These are phyloP conservation scores for Vanacampus margaritifer DNA, from an alignment of 2,113 vertebrate species.

Conservation along the genomic window DNA sequence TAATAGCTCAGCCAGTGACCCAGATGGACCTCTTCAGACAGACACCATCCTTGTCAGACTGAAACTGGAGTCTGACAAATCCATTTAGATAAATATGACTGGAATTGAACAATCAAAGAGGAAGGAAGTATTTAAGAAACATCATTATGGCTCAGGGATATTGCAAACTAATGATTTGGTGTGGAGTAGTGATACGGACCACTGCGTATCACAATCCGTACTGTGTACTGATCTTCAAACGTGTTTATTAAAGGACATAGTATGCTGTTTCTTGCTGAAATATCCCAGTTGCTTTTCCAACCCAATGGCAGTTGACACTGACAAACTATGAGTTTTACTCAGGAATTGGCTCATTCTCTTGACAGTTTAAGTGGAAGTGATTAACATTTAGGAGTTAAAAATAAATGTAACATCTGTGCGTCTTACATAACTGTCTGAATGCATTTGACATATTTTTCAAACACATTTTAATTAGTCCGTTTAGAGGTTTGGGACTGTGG, in stretches of 20 bases:
- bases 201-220: slow-evolving; percentile 33
- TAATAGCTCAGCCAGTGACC: slow-evolving; percentile 57
- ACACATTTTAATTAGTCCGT: slow-evolving; percentile 15
- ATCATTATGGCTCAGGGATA: slow-evolving; percentile 45
- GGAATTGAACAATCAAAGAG: slow-evolving; percentile 44
- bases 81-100: slow-evolving; percentile 44
- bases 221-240: slow-evolving; percentile 9
- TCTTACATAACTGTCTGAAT: not conserved
- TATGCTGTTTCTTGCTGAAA: slow-evolving; percentile 15
- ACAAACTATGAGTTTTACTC: slow-evolving; percentile 22
- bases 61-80: slow-evolving; percentile 30
- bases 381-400: slow-evolving; percentile 27
- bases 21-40: slow-evolving; percentile 58
- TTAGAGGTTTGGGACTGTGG: slow-evolving; percentile 34
- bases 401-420: slow-evolving; percentile 21
- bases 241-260: slow-evolving; percentile 17
- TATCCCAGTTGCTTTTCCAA: not conserved
- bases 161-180: slow-evolving; percentile 41
- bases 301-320: slow-evolving; percentile 9
- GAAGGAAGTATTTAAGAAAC: slow-evolving; percentile 26
- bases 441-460: slow-evolving; percentile 3
- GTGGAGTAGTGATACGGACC: slow-evolving; percentile 16
- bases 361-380: slow-evolving; percentile 18
- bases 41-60: slow-evolving; percentile 28
- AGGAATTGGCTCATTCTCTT: slow-evolving; percentile 14